Evolutionary conservation across 2,797 vertebrate species (phyloP).

Genomic region (Ciconia nigra): DNA sequence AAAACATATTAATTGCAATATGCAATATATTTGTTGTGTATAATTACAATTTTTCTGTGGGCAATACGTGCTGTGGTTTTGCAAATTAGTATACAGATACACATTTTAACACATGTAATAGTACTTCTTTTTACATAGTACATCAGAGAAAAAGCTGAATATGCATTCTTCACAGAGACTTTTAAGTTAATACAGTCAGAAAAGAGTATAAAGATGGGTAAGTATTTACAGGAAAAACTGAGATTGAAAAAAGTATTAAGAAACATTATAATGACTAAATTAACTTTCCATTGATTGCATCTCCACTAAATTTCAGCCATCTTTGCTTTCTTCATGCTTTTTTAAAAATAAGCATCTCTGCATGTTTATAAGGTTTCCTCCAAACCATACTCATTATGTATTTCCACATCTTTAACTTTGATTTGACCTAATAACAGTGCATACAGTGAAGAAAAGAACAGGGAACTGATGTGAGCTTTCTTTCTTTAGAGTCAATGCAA

Average conservation of each 20-base stretch:
- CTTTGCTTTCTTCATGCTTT: not conserved
- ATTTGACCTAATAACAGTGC: not conserved
- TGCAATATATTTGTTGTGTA: not conserved
- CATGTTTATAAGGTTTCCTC: not conserved
- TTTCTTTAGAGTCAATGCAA: not conserved
- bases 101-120: not conserved
- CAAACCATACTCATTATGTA: not conserved
- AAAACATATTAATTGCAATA: not conserved
- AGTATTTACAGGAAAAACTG: not conserved
- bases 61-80: not conserved
- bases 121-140: not conserved
- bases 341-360: not conserved
- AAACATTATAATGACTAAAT: not conserved
- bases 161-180: not conserved
- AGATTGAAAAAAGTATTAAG: not conserved
- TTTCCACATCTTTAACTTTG: not conserved
- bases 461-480: not conserved
- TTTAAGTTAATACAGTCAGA: not conserved
- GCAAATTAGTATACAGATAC: not conserved
- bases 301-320: not conserved
- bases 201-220: not conserved
- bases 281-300: not conserved
- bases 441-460: not conserved
- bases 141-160: not conserved
- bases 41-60: not conserved